These are phyloP conservation scores for Chlamydotis undulata DNA, from an alignment of 2,113 vertebrate genomes.

Conservation along the genomic window DNA sequence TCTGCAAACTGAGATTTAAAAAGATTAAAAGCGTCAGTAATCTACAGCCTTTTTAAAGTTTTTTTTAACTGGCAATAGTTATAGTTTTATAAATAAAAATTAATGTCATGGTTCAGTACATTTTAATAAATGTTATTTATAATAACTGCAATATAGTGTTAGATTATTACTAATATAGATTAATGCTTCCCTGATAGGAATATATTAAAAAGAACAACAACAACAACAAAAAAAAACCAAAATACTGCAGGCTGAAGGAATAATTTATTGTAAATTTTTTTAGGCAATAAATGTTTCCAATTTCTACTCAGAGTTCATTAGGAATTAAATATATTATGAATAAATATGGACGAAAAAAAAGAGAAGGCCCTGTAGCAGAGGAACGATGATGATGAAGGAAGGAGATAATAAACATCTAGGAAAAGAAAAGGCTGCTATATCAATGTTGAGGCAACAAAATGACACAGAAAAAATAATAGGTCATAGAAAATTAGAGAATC, in stretches of 20 bases:
- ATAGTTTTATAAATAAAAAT: slow-evolving; percentile 46
- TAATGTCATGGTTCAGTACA: slow-evolving; percentile 43
- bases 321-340: background rate
- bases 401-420: background rate
- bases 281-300: background rate
- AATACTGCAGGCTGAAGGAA: background rate
- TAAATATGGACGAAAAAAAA: background rate
- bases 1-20: background rate
- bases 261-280: background rate
- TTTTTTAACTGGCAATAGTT: slow-evolving; percentile 4
- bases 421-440: background rate
- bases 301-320: background rate
- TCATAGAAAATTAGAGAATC: background rate
- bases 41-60: background rate
- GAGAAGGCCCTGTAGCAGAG: background rate
- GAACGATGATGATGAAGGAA: background rate
- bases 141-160: slow-evolving; percentile 2
- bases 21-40: background rate
- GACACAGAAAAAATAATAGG: background rate
- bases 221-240: background rate
- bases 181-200: slow-evolving; percentile 24
- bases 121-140: slow-evolving; percentile 70
- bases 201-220: background rate
- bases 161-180: slow-evolving; percentile 56
- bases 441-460: background rate